phyloP scores from a whole-genome alignment of 2,888 invertebrate species.

The Lepidonotus clava region DNA sequence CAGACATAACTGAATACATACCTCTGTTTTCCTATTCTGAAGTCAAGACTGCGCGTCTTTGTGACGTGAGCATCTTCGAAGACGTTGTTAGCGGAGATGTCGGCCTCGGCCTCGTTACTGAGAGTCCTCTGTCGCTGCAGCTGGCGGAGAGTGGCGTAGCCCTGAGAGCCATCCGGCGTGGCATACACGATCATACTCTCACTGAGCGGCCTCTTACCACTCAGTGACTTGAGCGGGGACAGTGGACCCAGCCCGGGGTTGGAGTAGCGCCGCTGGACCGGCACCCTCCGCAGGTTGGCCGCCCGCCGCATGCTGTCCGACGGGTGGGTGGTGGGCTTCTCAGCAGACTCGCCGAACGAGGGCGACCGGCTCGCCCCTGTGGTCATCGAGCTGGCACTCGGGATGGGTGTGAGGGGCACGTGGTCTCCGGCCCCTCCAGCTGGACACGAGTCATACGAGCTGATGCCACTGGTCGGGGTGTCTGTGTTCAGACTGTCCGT shows the following conservation, averaged over 20 bases:
- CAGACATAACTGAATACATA: too few species aligned
- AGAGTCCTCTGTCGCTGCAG: constrained; percentile 76
- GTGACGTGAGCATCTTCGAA: constrained; percentile 45
- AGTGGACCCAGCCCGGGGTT: constrained; percentile 65
- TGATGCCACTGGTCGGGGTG: constrained; percentile 88
- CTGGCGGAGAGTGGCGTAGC: constrained; percentile 79
- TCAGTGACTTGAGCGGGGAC: constrained; percentile 18
- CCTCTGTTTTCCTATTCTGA: constrained; percentile 58
- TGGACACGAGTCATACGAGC: constrained; percentile 87
- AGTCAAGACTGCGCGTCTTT: constrained; percentile 62
- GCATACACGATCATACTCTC: constrained; percentile 68
- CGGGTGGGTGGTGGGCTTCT: constrained; percentile 78
- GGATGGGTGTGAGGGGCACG: constrained; percentile 89
- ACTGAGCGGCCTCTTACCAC: constrained; percentile 39
- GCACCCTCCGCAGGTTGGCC: constrained; percentile 76
- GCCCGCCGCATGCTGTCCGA: constrained; percentile 74
- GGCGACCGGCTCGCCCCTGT: constrained; percentile 28
- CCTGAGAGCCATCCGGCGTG: constrained; percentile 77
- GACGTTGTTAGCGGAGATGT: constrained; percentile 52
- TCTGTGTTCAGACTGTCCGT: constrained; percentile 85
- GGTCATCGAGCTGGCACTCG: constrained; percentile 86
- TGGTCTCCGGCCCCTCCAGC: constrained; percentile 61
- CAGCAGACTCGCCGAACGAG: constrained; percentile 59
- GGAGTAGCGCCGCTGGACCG: constrained; percentile 70
- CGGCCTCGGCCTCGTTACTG: constrained; percentile 73